Evolutionary conservation across 2,113 vertebrate genomes (phyloP), one percentile per base, ranked within the genome.

Genomic region (Nyctereutes procyonoides): DNA sequence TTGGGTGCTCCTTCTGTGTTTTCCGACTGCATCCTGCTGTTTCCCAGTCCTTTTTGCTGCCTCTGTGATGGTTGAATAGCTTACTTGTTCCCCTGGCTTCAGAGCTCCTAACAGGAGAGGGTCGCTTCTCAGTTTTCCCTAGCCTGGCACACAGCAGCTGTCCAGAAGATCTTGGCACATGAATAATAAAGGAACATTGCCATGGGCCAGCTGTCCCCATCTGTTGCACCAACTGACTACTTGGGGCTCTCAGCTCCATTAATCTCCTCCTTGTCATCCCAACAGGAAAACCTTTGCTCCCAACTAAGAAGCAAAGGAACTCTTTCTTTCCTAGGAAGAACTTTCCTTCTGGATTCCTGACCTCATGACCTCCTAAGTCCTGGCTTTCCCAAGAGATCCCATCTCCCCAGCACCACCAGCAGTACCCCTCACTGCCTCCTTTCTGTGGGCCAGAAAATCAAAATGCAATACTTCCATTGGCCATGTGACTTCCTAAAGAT

Each of bases 141-240:
- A 38, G 48, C 83, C 87, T 95, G 83, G 87, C 35, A 74, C 71
- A 32, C 8, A 96, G 87, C 91, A 96, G 96, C 97, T 97, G 94
- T 88, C 69, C 87, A 32, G 79, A 95, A 89, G 97, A 89, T 58
- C 56, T 76, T 97, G 95, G 96, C 96, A 63, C 32, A 53, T 93
- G 87, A 96, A 86, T 97, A 97, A 97, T 83, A 83, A 90, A 97
- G 92, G 93, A 92, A 51, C 35, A 17, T 5, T 92, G 92, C 92
- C 90, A 95, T 0, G 2, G 55, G 84, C 96, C 38, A 35, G 26
- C 96, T 97, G 96, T 97, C 87, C 17, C 97, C 96, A 96, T 97
- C 97, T 97, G 98, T 95, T 90, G 96, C 74, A 92, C 86, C 96
- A 95, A 48, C 82, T 95, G 96, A 92, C 74, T 56, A 35, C 89